These are phyloP conservation scores for Terrapene triunguis DNA, from an alignment of 2,113 vertebrate species.

Conservation along the genomic window DNA sequence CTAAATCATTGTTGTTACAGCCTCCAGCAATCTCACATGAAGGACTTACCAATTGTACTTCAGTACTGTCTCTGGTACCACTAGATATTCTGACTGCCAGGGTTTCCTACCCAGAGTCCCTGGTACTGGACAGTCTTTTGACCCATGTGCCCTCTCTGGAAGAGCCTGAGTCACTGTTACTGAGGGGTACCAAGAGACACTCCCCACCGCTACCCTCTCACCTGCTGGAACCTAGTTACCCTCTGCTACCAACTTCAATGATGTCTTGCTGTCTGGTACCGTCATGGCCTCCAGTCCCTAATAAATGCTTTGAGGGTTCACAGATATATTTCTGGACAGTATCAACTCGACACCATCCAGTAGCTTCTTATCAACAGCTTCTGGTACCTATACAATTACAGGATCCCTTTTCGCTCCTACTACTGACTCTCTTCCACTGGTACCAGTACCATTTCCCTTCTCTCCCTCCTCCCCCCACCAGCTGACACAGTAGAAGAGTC, in stretches of 20 bases:
- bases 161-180: background rate
- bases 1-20: background rate
- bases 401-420: background rate
- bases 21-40: background rate
- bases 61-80: background rate
- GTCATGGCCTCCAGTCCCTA: background rate
- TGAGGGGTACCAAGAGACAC: background rate
- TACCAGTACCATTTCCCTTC: background rate
- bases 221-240: background rate
- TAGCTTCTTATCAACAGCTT: background rate
- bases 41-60: background rate
- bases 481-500: background rate
- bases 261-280: background rate
- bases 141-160: background rate
- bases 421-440: background rate
- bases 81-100: background rate
- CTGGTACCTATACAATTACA: background rate
- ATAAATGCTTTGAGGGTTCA: background rate
- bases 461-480: too few relatives aligned
- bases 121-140: background rate
- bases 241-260: background rate
- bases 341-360: background rate
- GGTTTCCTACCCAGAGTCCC: background rate
- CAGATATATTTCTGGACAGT: background rate
- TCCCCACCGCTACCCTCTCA: too few relatives aligned